Conservation (phyloP, 1,140 invertebrate genomes). For the Zophobas atratus region DNA sequence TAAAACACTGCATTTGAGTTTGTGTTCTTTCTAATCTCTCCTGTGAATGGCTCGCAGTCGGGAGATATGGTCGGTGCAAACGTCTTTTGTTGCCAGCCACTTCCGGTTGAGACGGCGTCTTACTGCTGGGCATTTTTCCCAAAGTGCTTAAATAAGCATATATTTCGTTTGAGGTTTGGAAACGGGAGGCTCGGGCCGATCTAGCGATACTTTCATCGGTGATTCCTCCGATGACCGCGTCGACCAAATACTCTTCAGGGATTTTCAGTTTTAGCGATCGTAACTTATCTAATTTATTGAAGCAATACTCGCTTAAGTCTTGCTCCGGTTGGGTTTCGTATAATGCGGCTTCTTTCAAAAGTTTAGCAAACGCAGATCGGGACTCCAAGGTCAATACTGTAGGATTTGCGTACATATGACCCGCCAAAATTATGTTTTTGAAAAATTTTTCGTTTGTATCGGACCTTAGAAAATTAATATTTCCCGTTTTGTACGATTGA, state of each 20-base stretch:
- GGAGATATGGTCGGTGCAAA: too few relatives aligned
- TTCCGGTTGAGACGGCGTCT: too few relatives aligned
- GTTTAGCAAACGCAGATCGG: constrained; percentile 11
- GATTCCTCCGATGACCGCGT: not conserved
- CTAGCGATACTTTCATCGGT: constrained; percentile 22
- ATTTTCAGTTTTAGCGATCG: constrained; percentile 8
- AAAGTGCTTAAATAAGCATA: not conserved
- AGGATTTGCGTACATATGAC: too few relatives aligned
- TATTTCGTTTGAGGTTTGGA: not conserved
- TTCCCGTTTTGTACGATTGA: too few relatives aligned
- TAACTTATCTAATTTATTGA: constrained; percentile 26
- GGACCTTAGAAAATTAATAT: too few relatives aligned
- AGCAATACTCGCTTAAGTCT: constrained; percentile 35
- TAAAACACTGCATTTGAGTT: too few relatives aligned
- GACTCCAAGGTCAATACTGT: too few relatives aligned
- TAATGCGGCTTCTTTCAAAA: constrained; percentile 4
- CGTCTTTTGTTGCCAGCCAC: too few relatives aligned
- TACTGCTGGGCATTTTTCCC: not conserved
- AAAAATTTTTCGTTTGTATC: too few relatives aligned
- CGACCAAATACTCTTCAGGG: constrained; percentile 4
- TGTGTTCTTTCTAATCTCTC: too few relatives aligned
- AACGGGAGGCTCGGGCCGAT: constrained; percentile 9
- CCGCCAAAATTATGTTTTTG: too few relatives aligned
- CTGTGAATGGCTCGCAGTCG: too few relatives aligned
- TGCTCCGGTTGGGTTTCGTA: constrained; percentile 22